phyloP scores from a whole-genome alignment of 2,797 vertebrate species.

The Acanthopagrus latus region DNA sequence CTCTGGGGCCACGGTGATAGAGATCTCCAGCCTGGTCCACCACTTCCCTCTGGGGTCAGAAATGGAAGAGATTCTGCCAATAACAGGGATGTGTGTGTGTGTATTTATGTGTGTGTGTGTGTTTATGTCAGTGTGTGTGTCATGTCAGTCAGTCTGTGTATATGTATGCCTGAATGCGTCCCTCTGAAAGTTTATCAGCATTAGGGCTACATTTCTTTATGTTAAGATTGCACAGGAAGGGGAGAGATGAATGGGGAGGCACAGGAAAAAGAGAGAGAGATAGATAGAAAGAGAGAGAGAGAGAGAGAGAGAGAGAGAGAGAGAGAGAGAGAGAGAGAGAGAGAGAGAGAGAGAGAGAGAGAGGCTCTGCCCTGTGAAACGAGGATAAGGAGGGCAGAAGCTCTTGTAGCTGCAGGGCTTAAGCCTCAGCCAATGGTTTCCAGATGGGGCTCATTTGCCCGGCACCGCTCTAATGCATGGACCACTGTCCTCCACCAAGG shows the following conservation, averaged over 20 bases:
- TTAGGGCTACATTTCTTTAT: conserved; percentile 46
- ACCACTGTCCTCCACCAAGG: conserved; percentile 69
- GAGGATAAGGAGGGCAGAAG: conserved; percentile 87
- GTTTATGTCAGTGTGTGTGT: not conserved
- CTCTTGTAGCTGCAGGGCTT: conserved; percentile 84
- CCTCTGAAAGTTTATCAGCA: conserved; percentile 54
- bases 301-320: conserved; percentile 20
- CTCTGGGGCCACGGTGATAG: conserved; percentile 79
- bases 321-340: conserved; percentile 29
- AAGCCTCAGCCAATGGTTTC: conserved; percentile 92
- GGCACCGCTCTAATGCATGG: conserved; percentile 62
- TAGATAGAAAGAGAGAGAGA: conserved; percentile 31
- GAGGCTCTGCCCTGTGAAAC: conserved; percentile 66
- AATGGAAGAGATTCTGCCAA: conserved; percentile 77
- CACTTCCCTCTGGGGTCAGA: conserved; percentile 81
- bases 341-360: conserved; percentile 19
- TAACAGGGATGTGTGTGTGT: conserved; percentile 56
- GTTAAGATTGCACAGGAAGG: conserved; percentile 18
- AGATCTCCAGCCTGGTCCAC: conserved; percentile 80
- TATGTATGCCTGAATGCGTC: conserved; percentile 12
- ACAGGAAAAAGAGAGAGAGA: conserved; percentile 26
- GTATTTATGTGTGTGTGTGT: conserved; percentile 6
- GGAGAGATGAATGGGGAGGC: conserved; percentile 15
- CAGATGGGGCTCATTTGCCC: conserved; percentile 94
- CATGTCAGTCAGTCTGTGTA: conserved; percentile 22